phyloP scores from a whole-genome alignment of 2,888 invertebrate genomes.

The Spilarctia lutea region DNA sequence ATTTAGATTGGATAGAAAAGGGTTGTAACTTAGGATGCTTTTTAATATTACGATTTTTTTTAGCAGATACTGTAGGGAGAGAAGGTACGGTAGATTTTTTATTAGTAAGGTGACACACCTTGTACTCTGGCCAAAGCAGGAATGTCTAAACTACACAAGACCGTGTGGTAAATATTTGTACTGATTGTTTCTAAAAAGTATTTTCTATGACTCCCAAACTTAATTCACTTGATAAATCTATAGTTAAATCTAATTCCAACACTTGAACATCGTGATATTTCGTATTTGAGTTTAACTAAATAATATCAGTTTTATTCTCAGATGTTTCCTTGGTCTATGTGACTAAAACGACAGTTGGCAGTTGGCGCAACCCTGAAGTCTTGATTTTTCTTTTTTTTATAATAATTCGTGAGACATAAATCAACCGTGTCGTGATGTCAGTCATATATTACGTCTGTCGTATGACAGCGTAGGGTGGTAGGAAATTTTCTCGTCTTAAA shows the following conservation, averaged over 20 bases:
- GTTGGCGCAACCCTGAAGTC: slow-evolving; percentile 23
- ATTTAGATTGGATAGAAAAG: slow-evolving; percentile 38
- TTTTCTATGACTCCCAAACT: not conserved
- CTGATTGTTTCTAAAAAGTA: not conserved
- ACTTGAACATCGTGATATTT: not conserved
- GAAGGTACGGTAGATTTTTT: not conserved
- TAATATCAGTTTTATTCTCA: not conserved
- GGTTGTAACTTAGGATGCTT: slow-evolving; percentile 33
- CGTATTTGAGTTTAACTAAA: not conserved
- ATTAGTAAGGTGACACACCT: no score
- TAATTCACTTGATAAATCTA: not conserved
- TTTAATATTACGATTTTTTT: not conserved
- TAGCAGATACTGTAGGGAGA: not conserved
- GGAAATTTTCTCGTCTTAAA: slow-evolving; percentile 31
- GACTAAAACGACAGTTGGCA: not conserved
- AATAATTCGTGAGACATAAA: slow-evolving; percentile 35
- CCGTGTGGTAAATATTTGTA: not conserved
- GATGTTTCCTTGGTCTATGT: not conserved
- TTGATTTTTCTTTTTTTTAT: slow-evolving; percentile 26
- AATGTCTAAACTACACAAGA: not conserved
- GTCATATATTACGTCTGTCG: slow-evolving; percentile 13
- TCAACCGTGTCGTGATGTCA: slow-evolving; percentile 40
- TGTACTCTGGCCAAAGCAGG: not conserved
- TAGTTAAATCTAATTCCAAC: not conserved
- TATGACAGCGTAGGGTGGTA: slow-evolving; percentile 36